Evolutionary conservation across 2,797 vertebrate species (phyloP).

Genomic region (Acropternis orthonyx): DNA sequence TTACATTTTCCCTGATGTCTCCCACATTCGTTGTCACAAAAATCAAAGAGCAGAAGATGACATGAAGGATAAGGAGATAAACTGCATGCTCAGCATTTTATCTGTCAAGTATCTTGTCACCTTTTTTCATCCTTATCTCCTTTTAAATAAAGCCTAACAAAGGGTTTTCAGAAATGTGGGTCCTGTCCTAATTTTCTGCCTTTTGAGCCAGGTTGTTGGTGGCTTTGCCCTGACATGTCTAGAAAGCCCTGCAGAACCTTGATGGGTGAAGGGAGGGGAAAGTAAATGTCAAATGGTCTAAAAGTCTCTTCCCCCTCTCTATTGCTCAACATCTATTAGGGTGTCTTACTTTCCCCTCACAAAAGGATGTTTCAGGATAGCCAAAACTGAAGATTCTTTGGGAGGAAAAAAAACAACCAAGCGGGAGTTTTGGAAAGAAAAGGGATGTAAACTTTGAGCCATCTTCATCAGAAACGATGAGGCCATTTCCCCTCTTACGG

Average conservation of each 20-base stretch:
- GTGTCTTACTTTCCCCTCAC: not conserved
- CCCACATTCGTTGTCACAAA: not conserved
- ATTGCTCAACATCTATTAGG: not conserved
- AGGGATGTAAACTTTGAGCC: not conserved
- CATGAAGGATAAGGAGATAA: not conserved
- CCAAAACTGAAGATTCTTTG: not conserved
- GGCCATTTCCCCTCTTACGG: not conserved
- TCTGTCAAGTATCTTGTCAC: not conserved
- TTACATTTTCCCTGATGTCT: not conserved
- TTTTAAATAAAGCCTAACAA: slow-evolving; percentile 14
- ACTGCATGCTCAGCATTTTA: not conserved
- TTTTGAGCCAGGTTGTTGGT: not conserved
- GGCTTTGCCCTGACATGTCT: not conserved
- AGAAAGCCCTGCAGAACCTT: not conserved
- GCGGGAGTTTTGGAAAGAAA: not conserved
- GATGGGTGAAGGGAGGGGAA: not conserved
- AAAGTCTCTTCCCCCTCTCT: not conserved
- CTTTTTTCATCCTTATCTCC: slow-evolving; percentile 3
- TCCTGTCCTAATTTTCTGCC: slow-evolving; percentile 20
- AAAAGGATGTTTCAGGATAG: not conserved
- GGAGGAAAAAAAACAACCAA: not conserved
- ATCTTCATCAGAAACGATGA: not conserved
- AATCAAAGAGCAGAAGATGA: not conserved
- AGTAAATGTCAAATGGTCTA: not conserved
- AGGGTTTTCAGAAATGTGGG: slow-evolving; percentile 16